phyloP scores from a whole-genome alignment of 2,113 vertebrate species.

The Cryptomyrus ogoouensis region DNA sequence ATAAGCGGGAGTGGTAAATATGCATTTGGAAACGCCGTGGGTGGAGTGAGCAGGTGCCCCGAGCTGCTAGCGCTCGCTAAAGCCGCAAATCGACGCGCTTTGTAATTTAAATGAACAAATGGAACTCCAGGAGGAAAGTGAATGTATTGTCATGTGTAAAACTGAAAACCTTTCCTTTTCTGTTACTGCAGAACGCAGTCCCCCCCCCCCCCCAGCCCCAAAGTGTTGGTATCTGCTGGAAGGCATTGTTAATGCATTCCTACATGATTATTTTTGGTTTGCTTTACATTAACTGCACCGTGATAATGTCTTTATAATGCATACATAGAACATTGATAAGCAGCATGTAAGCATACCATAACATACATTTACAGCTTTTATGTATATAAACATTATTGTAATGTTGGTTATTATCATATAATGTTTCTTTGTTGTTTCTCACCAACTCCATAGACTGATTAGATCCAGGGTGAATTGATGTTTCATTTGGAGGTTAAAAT shows the following conservation, averaged over 20 bases:
- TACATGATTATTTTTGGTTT: background rate
- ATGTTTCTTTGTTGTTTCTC: background rate
- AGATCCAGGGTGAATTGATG: background rate
- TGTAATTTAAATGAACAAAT: slow-evolving; percentile 25
- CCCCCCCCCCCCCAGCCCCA: background rate
- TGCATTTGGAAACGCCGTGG: slow-evolving; percentile 18
- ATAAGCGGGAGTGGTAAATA: slow-evolving; percentile 21
- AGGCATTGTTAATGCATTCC: background rate
- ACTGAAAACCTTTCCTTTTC: background rate
- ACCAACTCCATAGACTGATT: background rate
- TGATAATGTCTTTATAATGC: background rate
- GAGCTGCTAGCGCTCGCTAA: slow-evolving; percentile 11
- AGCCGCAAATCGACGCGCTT: slow-evolving; percentile 25
- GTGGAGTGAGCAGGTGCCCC: slow-evolving; percentile 7
- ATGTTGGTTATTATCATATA: background rate
- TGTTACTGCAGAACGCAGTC: background rate
- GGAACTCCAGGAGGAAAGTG: background rate
- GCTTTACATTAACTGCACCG: background rate
- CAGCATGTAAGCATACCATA: background rate
- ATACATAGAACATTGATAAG: background rate
- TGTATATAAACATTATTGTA: background rate
- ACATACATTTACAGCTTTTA: background rate
- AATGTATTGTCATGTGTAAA: background rate
- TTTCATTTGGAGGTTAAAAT: background rate
- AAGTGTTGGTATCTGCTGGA: background rate